Conservation (phyloP, 2,888 invertebrate species). For the Neoascia interrupta region DNA sequence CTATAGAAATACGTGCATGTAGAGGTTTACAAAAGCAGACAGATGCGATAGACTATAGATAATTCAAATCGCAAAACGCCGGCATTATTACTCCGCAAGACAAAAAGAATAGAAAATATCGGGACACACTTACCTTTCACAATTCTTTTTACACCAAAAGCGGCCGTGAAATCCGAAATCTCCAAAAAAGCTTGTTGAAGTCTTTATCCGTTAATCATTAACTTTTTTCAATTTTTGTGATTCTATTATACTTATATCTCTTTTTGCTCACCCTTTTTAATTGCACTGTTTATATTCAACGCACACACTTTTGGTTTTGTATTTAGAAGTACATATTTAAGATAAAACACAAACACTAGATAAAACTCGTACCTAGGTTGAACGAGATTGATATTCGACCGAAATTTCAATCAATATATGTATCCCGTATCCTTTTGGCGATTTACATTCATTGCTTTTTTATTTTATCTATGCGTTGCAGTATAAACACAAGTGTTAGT, state of each 20-base stretch:
- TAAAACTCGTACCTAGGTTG: no score
- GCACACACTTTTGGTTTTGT: constrained; percentile 16
- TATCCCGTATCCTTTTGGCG: background rate
- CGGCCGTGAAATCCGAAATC: constrained; percentile 44
- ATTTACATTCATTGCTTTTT: background rate
- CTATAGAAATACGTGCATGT: no score
- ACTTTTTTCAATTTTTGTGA: constrained; percentile 40
- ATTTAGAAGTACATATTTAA: background rate
- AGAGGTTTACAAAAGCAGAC: no score
- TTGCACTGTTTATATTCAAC: background rate
- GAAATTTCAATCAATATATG: no score
- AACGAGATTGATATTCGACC: no score
- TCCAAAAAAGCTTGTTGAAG: constrained; percentile 45
- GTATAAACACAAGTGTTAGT: constrained; percentile 19
- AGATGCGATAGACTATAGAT: no score
- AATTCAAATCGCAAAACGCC: constrained; percentile 18
- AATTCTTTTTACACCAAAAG: constrained; percentile 42
- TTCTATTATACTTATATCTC: constrained; percentile 2
- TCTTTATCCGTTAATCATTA: constrained; percentile 54
- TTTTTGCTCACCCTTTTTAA: constrained; percentile 6
- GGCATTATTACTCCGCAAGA: no score
- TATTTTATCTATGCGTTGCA: constrained; percentile 53
- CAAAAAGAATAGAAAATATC: constrained; percentile 22
- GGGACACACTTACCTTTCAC: constrained; percentile 69
- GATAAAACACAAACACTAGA: no score